Evolutionary conservation across 2,113 vertebrate genomes (phyloP).

Genomic region (Phrynosoma blainvillii): DNA sequence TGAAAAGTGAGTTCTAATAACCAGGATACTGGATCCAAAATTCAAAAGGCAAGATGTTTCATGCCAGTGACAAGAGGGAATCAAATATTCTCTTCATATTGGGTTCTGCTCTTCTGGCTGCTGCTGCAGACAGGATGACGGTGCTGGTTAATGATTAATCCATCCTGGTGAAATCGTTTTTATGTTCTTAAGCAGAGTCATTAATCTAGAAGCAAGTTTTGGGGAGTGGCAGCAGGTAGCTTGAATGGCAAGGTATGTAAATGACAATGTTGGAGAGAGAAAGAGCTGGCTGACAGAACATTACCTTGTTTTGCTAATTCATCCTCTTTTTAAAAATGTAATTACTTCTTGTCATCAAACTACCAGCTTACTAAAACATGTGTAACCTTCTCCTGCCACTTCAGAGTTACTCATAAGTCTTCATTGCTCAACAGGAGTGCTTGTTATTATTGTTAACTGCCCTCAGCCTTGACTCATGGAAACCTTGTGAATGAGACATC

Average conservation of each 20-base stretch:
- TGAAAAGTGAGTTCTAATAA: neutral
- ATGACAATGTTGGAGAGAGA: neutral
- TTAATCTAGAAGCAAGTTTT: neutral
- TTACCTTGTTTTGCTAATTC: neutral
- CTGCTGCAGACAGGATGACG: too few relatives aligned
- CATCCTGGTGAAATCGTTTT: neutral
- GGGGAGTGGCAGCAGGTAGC: neutral
- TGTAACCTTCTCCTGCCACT: constrained; percentile 3
- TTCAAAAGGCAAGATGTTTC: neutral
- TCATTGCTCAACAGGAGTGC: constrained; percentile 31
- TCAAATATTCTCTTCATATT: neutral
- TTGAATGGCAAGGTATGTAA: neutral
- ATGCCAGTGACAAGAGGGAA: neutral
- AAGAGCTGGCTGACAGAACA: rapidly evolving
- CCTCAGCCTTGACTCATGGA: too few relatives aligned
- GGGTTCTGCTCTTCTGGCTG: neutral
- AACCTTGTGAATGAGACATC: too few relatives aligned
- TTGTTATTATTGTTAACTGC: neutral
- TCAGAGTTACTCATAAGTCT: constrained; percentile 7
- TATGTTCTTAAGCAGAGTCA: neutral
- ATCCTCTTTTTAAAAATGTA: constrained; percentile 17
- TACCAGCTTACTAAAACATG: constrained; percentile 12
- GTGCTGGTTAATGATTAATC: constrained; percentile 18
- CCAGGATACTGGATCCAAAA: neutral
- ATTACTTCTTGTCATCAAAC: constrained; percentile 14